Evolutionary conservation across 1,140 invertebrate species (phyloP).

Genomic region (Carcinoscorpius rotundicauda): DNA sequence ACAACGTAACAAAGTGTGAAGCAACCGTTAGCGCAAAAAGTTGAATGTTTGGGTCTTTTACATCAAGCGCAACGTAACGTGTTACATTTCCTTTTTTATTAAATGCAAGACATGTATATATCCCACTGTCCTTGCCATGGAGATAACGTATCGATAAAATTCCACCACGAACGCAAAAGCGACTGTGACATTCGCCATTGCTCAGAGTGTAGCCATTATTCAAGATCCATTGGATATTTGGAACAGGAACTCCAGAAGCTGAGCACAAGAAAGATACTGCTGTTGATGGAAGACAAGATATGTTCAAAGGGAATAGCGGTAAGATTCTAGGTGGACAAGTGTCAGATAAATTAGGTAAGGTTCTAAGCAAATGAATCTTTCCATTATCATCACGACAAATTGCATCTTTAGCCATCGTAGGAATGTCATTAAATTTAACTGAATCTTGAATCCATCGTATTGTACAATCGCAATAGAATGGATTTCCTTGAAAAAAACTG

Average conservation of each 20-base stretch:
- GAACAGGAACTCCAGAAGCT: slow-evolving; percentile 3
- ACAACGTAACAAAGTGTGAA: slow-evolving; percentile 23
- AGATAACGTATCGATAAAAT: slow-evolving; percentile 87
- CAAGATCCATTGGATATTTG: neutral
- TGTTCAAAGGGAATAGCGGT: slow-evolving; percentile 2
- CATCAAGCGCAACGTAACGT: neutral
- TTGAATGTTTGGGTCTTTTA: slow-evolving; percentile 16
- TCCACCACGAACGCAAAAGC: slow-evolving; percentile 36
- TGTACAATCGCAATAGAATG: slow-evolving; percentile 1
- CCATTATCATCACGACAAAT: neutral
- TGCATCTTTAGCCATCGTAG: neutral
- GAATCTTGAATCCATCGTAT: slow-evolving; percentile 5
- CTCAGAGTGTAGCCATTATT: too few relatives aligned
- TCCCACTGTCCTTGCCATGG: slow-evolving; percentile 56
- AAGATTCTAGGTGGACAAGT: slow-evolving; percentile 2
- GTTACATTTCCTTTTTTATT: slow-evolving; percentile 11
- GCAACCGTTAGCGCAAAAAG: slow-evolving; percentile 21
- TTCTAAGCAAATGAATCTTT: neutral
- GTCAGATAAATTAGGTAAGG: neutral
- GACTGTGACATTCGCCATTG: too few relatives aligned
- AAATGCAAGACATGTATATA: slow-evolving; percentile 47
- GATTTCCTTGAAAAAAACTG: neutral
- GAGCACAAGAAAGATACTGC: neutral
- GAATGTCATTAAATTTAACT: neutral
- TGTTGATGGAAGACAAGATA: neutral